Evolutionary conservation across 2,797 vertebrate species (phyloP).

Genomic region (Cyclura pinguis): DNA sequence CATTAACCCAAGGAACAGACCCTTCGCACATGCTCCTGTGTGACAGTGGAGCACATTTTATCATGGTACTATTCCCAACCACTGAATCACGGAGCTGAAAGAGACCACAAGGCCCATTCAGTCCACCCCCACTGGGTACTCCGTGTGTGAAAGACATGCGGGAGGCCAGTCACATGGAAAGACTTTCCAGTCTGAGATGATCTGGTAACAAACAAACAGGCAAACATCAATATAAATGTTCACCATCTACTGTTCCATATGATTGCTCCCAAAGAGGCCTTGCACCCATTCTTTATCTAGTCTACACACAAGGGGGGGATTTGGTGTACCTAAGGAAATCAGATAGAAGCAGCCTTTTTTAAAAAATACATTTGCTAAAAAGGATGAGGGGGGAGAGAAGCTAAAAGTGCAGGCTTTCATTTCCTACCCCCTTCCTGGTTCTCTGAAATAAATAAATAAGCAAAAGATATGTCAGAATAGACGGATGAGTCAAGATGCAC

Average conservation of each 20-base stretch:
- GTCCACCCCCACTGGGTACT: not conserved
- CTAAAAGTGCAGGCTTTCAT: slow-evolving; percentile 79
- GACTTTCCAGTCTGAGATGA: not conserved
- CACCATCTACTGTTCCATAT: not conserved
- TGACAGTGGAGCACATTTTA: not conserved
- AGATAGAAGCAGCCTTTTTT: slow-evolving; percentile 48
- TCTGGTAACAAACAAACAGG: not conserved
- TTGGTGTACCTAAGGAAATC: slow-evolving; percentile 1
- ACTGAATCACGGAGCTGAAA: not conserved
- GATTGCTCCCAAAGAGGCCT: not conserved
- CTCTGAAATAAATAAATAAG: slow-evolving; percentile 80
- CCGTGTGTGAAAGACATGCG: not conserved
- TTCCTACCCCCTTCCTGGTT: slow-evolving; percentile 65
- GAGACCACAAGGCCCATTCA: too few relatives aligned
- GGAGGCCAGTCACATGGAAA: not conserved
- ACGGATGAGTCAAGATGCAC: slow-evolving; percentile 83
- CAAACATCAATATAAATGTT: too few relatives aligned
- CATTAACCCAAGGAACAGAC: not conserved
- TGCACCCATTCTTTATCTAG: not conserved
- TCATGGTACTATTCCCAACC: too few relatives aligned
- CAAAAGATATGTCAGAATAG: slow-evolving; percentile 83
- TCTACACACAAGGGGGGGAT: not conserved
- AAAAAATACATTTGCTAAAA: slow-evolving; percentile 73
- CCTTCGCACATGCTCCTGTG: not conserved
- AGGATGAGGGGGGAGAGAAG: slow-evolving; percentile 64